Conservation (phyloP, 2,797 vertebrate genomes). For the Bothrops alternatus region DNA sequence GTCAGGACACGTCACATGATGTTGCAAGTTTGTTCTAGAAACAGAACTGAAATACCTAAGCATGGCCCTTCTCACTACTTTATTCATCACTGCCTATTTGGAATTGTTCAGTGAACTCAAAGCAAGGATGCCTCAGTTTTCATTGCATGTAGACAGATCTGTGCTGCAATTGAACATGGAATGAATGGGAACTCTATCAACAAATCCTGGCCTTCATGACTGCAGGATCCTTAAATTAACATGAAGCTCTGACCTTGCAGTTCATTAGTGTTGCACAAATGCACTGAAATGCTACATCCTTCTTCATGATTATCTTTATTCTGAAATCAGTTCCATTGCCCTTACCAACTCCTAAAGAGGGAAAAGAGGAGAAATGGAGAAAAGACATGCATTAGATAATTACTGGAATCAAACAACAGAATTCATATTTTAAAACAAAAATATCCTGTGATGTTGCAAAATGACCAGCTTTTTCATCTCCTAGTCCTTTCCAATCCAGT, state of each 20-base stretch:
- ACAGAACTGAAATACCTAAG: background rate
- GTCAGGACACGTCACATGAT: too few species aligned
- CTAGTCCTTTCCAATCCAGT: background rate
- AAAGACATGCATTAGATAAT: background rate
- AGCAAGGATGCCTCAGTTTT: background rate
- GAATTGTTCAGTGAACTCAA: background rate
- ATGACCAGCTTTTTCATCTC: background rate
- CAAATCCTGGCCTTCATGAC: background rate
- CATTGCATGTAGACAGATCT: background rate
- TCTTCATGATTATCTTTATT: constrained; percentile 80
- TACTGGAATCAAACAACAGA: background rate
- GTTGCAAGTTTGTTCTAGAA: background rate
- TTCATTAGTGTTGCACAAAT: constrained; percentile 80
- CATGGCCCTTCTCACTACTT: background rate
- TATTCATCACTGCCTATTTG: background rate
- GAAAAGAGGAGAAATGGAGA: background rate
- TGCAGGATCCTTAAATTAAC: background rate
- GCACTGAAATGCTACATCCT: constrained; percentile 78
- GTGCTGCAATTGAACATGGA: background rate
- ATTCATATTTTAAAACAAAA: background rate
- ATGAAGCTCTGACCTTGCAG: constrained; percentile 77
- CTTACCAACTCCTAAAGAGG: constrained; percentile 83
- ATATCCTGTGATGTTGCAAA: background rate
- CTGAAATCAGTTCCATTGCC: constrained; percentile 86
- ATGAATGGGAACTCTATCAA: background rate